Evolutionary conservation across 2,888 invertebrate species (phyloP), one percentile per base, ranked within the genome.

Genomic region (Drosophila cracens): DNA sequence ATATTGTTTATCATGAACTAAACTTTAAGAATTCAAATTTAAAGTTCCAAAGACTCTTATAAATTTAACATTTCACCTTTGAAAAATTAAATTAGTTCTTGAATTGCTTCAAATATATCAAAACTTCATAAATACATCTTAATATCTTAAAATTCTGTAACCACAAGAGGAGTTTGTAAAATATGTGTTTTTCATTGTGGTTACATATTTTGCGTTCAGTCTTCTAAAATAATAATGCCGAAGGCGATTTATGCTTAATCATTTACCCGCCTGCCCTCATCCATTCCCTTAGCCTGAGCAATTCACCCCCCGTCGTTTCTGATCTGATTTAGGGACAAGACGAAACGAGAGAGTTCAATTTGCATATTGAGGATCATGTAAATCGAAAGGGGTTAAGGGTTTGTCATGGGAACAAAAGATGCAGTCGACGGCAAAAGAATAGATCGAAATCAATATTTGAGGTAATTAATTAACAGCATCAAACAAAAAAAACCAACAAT

Each of bases 381-480:
- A 71, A 61, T 43, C 58, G 54, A 48, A 70, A 70, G 65, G 84
- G 80, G 67, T 70, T 68, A 67, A 82, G 89, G 89, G 79, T 72
- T 70, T 83, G 89, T 77, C 90, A 90, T 87, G 87, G 87, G 87
- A 90, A 87, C 90, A 87, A 87, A 89, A 65, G 87, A 71, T 59
- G 76, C 75, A 76, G 79, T 74, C 70, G 74, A 53, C 54, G 52
- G 53, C 69, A 18, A 69, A 81, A 86, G 82, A 88, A 87, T 80
- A 73, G 78, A 68, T 74, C 36, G 73, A 80, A 87, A 90, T 87
- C 90, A 87, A 90, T 89, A 87, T 90, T 90, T 90, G 90, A 87
- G 81, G 82, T 90, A 90, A 90, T 87, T 90, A 87, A 90, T 87
- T 90, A 90, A 87, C 76, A 78, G 79, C 82, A 79, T 74, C 64